These are phyloP conservation scores for Eustalomyia histrio DNA, from an alignment of 2,888 invertebrate genomes.

Conservation along the genomic window DNA sequence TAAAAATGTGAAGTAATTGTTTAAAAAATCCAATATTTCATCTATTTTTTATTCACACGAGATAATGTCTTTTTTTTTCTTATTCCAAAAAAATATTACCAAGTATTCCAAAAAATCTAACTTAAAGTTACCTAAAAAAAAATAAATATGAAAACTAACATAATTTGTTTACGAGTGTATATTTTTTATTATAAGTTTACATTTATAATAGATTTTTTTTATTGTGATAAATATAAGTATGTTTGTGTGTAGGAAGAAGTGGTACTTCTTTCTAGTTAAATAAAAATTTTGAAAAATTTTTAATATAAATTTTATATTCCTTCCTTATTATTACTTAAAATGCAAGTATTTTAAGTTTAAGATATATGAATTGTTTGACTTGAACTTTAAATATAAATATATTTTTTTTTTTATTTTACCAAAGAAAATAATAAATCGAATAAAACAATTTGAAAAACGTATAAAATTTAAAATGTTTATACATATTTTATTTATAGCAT, in stretches of 20 bases:
- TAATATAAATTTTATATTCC: neutral
- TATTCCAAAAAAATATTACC: conserved; percentile 8
- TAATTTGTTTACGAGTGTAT: neutral
- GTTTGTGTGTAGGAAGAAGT: neutral
- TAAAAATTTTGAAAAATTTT: neutral
- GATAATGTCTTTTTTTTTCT: conserved; percentile 1
- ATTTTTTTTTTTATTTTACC: conserved; percentile 2
- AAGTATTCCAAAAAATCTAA: conserved; percentile 44
- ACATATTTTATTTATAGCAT: too few relatives aligned
- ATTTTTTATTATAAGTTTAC: neutral
- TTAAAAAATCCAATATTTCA: too few relatives aligned
- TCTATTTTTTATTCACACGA: too few relatives aligned
- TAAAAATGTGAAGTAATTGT: too few relatives aligned
- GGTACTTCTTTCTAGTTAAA: neutral
- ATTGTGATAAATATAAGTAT: conserved; percentile 36
- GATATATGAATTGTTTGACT: conserved; percentile 1
- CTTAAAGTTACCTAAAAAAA: conserved; percentile 5
- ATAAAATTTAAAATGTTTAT: too few relatives aligned
- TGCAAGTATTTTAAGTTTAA: conserved; percentile 9
- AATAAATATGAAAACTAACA: neutral
- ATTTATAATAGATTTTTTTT: conserved; percentile 34
- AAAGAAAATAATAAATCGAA: conserved; percentile 13
- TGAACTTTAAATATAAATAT: neutral
- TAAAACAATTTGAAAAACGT: conserved; percentile 4
- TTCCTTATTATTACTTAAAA: conserved; percentile 3